Base-by-base conservation (phyloP, 2,113 vertebrate genomes). In the Oncorhynchus tshawytscha region DNA sequence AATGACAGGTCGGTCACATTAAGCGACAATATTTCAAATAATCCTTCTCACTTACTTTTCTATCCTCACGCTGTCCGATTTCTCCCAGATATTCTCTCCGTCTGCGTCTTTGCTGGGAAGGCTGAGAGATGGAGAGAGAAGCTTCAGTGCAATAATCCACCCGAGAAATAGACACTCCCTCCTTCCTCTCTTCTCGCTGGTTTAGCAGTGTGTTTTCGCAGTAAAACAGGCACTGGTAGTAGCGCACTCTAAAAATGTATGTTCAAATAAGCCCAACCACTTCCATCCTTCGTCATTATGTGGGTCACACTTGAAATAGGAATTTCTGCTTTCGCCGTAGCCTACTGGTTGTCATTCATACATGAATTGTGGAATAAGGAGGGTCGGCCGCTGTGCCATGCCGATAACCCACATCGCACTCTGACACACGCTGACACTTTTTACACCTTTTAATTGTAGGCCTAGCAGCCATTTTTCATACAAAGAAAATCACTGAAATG, bases 251-350 rank as follows among this genome's bases (percentile, higher is more conserved):
- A 12, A 45, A 45, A 54, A 54, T 16, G 4, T 71, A 73, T 77
- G 66, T 60, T 29, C 79, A 5, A 72, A 57, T 24, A 39, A 78
- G 78, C 76, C 16, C 71, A 29, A 16, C 54, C 24, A 67, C 25
- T 65, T 29, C 51, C 18, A 66, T n/a, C 80, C 39, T 71, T 78
- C 86, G 84, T 80, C 85, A 77, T 81, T 85, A 91, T 86, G 82
- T 91, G 91, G 91, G 88, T 89, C 91, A 89, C 2, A 18, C 79
- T 89, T 86, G 85, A 88, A 87, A 78, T 65, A 84, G 89, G 87
- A 71, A 84, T 87, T 82, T 18, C 75, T 81, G n/a, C 4, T 24
- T 74, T 73, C 67, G 75, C 78, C 20, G 66, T 45, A 45, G 39
- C 39, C 31, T n/a, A 4, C 39, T 67, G 74, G 72, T 85, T 78